phyloP scores from a whole-genome alignment of 2,888 invertebrate species.

The Amiota mariae region DNA sequence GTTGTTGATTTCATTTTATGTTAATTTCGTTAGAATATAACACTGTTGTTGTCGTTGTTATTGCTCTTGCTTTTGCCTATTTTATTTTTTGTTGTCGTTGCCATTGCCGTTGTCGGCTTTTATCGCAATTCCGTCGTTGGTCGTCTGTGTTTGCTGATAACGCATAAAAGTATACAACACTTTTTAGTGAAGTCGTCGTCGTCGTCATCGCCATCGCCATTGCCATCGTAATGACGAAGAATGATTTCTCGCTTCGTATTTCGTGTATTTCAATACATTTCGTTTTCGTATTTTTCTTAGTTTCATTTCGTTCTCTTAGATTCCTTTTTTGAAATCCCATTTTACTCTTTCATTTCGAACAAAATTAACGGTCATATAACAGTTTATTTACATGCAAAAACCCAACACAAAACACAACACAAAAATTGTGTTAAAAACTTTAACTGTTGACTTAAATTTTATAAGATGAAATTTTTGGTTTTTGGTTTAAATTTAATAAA shows the following conservation, averaged over 20 bases:
- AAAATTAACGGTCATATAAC: no score
- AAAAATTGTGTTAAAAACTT: no score
- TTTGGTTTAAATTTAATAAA: no score
- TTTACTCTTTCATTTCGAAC: no score
- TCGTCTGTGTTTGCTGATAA: constrained; percentile 12
- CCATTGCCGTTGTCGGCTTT: not conserved
- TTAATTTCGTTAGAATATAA: no score
- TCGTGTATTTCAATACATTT: not conserved
- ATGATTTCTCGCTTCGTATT: not conserved
- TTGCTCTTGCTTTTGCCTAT: not conserved
- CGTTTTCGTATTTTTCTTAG: not conserved
- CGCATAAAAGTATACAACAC: not conserved
- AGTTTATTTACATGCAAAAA: no score
- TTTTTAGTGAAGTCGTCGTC: not conserved
- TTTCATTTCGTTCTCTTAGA: constrained; percentile 5
- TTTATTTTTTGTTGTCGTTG: not conserved
- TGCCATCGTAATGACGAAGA: not conserved
- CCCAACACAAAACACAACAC: no score
- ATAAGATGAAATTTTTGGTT: no score
- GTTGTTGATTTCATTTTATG: no score
- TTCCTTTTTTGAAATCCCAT: not conserved
- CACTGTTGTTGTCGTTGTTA: not conserved
- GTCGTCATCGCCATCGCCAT: not conserved
- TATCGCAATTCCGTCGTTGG: not conserved
- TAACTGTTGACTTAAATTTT: no score